Evolutionary conservation across 2,113 vertebrate species (phyloP), one percentile per base, ranked within the genome.

Genomic region (Athene noctua): DNA sequence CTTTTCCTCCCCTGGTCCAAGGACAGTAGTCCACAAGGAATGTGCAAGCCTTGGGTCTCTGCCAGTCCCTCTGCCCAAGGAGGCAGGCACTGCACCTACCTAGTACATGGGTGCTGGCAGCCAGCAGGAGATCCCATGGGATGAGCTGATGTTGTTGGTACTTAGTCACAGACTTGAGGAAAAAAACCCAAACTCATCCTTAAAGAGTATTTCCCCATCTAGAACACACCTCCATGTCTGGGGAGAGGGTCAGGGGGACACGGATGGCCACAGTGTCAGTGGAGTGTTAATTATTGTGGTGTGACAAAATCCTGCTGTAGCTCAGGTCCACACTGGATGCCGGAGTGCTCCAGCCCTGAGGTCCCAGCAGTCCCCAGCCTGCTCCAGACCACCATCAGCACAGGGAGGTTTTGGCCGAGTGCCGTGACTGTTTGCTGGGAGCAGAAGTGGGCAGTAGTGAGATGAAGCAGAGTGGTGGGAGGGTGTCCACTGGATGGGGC

Each of bases 381-480:
- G 30, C 59, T 61, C 54, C 1, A 0, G 18, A 5, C 17, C 65
- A 2, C 25, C 3, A 4, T 5, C 52, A 47, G 61, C 20, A 1
- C 3, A 1, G 25, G 55, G 20, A 59, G 7, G 1, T 18, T 17
- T 29, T 1, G 8, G 22, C 27, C 1, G 0, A 34, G 44, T 38
- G 40, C 59, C 32, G 29, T 2, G 40, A 5, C 4, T 29, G 13
- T 57, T 51, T 55, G 46, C 58, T 15, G 27, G 34, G 67, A 63
- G 40, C 6, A 32, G 17, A 36, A 57, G 68, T 1, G 2, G 30
- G 42, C 1, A 2, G 26, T 27, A 15, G 14, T 2, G 38, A 27
- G n/a, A 21, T 1, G 3, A n/a, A 55, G 19, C 0, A 1, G 32
- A 22, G 16, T 1, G 7, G 57, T 0, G 1, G 49, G 3, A 0